Percentiles rank a stretch among this genome's conserved stretches.
Evolutionary conservation across 2,888 invertebrate species (phyloP).

Genomic region (Acleris holmiana): DNA sequence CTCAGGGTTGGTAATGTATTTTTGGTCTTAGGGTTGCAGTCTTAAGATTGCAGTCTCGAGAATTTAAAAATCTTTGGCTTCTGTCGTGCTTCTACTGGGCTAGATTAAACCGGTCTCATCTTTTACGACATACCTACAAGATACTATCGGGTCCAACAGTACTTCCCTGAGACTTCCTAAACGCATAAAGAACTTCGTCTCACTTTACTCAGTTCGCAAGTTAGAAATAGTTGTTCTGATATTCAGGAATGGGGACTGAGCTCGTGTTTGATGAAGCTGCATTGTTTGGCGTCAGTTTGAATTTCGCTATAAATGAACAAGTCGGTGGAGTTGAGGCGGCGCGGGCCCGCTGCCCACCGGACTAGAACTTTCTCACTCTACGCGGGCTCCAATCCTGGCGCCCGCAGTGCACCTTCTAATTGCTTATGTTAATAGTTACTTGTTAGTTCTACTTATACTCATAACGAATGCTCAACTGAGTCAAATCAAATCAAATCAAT

Average conservation of each 20-base stretch:
- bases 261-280: constrained; percentile 47
- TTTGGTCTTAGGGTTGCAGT: too few species aligned
- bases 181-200: constrained; percentile 3
- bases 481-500: too few species aligned
- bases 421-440: constrained; percentile 1
- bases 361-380: constrained; percentile 45
- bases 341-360: constrained; percentile 43
- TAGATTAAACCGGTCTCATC: too few species aligned
- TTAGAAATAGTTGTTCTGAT: constrained; percentile 12
- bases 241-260: constrained; percentile 20
- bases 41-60: too few species aligned
- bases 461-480: too few species aligned
- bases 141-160: neutral
- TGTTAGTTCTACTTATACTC: too few species aligned
- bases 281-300: constrained; percentile 56
- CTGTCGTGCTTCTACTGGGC: too few species aligned
- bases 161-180: neutral
- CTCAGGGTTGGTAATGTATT: too few species aligned
- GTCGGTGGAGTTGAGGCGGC: constrained; percentile 42
- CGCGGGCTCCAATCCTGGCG: constrained; percentile 15
- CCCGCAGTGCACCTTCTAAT: constrained; percentile 18
- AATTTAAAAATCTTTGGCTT: too few species aligned
- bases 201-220: constrained; percentile 18
- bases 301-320: constrained; percentile 48
- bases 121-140: too few species aligned